Percentiles rank a stretch among this genome's conserved stretches.
These are phyloP conservation scores for Diabrotica balteata DNA, from an alignment of 2,888 invertebrate genomes.

Conservation along the genomic window DNA sequence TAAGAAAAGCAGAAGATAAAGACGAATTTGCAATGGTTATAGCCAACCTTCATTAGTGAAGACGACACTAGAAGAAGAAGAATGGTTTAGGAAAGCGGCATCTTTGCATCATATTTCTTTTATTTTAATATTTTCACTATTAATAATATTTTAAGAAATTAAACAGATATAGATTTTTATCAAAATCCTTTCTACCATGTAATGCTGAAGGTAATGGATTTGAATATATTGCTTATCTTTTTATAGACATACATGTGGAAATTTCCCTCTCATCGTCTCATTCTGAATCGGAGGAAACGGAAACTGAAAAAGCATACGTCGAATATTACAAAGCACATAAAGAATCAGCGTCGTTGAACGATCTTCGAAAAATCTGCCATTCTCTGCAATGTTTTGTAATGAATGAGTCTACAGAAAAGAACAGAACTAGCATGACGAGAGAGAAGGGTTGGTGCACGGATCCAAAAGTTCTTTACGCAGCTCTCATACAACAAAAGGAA, in stretches of 20 bases:
- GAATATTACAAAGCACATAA: conserved; percentile 53
- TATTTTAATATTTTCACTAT: too few species aligned
- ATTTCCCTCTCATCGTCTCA: conserved; percentile 36
- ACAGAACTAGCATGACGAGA: conserved; percentile 38
- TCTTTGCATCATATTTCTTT: too few species aligned
- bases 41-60: too few species aligned
- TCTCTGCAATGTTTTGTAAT: conserved; percentile 54
- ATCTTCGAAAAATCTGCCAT: conserved; percentile 50
- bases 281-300: conserved; percentile 49
- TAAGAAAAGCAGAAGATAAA: too few species aligned
- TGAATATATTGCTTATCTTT: neutral
- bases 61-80: too few species aligned
- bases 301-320: conserved; percentile 52
- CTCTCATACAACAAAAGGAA: conserved; percentile 54
- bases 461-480: conserved; percentile 49
- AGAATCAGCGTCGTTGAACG: conserved; percentile 39
- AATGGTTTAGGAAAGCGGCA: too few species aligned
- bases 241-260: conserved; percentile 43
- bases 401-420: conserved; percentile 53
- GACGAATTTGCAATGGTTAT: too few species aligned
- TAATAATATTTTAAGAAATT: too few species aligned
- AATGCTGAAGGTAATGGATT: neutral
- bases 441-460: conserved; percentile 57
- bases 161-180: too few species aligned
- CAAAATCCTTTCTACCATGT: neutral